Evolutionary conservation across 1,140 invertebrate species (phyloP), one percentile per base, ranked within the genome.

Genomic region (Akabosia matsudoensis): DNA sequence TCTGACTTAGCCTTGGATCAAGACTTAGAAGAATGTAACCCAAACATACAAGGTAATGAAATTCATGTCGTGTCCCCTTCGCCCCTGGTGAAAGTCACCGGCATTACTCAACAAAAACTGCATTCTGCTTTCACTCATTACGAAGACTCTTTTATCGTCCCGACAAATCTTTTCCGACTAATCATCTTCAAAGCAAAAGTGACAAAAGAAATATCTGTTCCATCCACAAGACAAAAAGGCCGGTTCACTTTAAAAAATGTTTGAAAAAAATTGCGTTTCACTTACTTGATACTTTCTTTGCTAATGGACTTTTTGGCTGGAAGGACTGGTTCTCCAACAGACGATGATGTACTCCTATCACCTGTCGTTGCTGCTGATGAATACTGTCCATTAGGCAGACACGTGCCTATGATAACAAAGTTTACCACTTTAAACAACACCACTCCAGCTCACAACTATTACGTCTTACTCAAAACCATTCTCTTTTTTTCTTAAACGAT

Each of bases 261-360:
- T 7, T 31, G 7, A 71, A 71, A 26, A 26, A 14, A 37, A n/a
- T 14, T 33, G 14, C 4, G 30, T 64, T 28, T 34, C 37, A 74
- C 76, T 79, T 74, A 78, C 71, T 78, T 76, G 74, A 79, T 70
- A 75, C 75, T 77, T 51, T 77, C 78, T 67, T 74, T 77, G 67
- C 73, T 79, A 64, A 74, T 37, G 31, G 75, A 74, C 64, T 77
- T 76, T 79, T 77, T 79, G 52, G 77, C 74, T 70, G 76, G 28
- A 67, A 67, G 61, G 61, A 67, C 61, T 67, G 61, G 61, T 67
- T 67, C 61, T 30, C 61, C 61, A 67, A 67, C 61, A 67, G 61
- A 67, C 7, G 61, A 67, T n/a, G 61, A 24, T 67, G 61, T 67
- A 67, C 61, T 67, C 31, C 61, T 67, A 67, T 67, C 61, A 67